These are phyloP conservation scores for Sinonovacula constricta DNA, from an alignment of 1,140 invertebrate species.

Conservation along the genomic window DNA sequence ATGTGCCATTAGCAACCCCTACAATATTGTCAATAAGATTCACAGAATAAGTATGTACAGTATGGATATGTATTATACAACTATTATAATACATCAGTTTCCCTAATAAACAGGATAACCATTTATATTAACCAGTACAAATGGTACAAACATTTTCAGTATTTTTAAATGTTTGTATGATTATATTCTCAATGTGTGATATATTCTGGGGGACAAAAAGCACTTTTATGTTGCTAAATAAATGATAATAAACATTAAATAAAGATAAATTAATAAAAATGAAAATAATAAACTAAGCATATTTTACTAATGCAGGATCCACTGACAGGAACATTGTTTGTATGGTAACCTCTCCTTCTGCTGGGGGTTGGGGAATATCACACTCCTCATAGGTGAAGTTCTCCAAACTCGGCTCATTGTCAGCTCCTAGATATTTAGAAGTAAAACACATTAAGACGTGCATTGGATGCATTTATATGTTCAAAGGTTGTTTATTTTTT, in stretches of 20 bases:
- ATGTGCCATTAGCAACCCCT: too few species aligned
- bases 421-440: slow-evolving; percentile 61
- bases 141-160: too few species aligned
- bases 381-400: slow-evolving; percentile 66
- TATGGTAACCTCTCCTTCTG: slow-evolving; percentile 62
- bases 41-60: too few species aligned
- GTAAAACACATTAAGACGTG: neutral
- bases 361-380: slow-evolving; percentile 27
- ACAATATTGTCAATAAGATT: too few species aligned
- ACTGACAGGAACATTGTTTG: slow-evolving; percentile 71
- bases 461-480: neutral
- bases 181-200: too few species aligned
- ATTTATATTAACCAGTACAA: too few species aligned
- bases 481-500: neutral
- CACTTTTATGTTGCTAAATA: neutral
- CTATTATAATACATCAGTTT: too few species aligned
- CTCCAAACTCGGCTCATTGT: slow-evolving; percentile 63
- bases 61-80: too few species aligned
- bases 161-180: neutral
- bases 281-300: too few species aligned
- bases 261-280: neutral
- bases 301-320: slow-evolving; percentile 73
- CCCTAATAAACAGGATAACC: too few species aligned
- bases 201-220: neutral
- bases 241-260: neutral